phyloP scores from a whole-genome alignment of 2,888 invertebrate species.

The Melanophora roralis region DNA sequence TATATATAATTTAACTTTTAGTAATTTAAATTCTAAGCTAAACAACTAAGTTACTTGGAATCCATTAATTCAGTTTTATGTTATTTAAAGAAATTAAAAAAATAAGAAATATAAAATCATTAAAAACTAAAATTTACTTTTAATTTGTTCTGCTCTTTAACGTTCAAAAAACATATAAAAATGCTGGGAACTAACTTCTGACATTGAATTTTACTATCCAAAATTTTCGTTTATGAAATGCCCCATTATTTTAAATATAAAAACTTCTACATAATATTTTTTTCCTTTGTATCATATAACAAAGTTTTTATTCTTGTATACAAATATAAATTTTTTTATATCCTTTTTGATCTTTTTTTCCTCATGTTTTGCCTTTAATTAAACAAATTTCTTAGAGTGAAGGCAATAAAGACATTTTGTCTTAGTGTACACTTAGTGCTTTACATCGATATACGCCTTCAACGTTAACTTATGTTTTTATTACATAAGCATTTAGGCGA shows the following conservation, averaged over 20 bases:
- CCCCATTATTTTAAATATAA: background rate
- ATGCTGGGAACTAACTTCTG: no score
- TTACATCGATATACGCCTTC: background rate
- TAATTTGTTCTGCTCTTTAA: no score
- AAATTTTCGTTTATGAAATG: background rate
- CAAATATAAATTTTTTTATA: background rate
- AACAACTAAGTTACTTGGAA: no score
- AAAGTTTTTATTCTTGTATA: background rate
- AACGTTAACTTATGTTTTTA: background rate
- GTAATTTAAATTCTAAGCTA: no score
- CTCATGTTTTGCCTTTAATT: constrained; percentile 42
- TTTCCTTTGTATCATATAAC: background rate
- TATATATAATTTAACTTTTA: no score
- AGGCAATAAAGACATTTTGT: constrained; percentile 36
- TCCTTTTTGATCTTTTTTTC: background rate
- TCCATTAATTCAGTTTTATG: no score
- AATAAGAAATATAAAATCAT: no score
- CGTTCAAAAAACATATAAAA: no score
- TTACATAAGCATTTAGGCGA: background rate
- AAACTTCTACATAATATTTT: background rate
- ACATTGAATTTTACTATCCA: no score
- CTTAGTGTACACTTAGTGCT: background rate
- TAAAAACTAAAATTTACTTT: no score
- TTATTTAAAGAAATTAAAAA: no score
- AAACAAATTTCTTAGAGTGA: constrained; percentile 23